phyloP scores from a whole-genome alignment of 23 tunicate genomes.

The Phallusia fumigata region DNA sequence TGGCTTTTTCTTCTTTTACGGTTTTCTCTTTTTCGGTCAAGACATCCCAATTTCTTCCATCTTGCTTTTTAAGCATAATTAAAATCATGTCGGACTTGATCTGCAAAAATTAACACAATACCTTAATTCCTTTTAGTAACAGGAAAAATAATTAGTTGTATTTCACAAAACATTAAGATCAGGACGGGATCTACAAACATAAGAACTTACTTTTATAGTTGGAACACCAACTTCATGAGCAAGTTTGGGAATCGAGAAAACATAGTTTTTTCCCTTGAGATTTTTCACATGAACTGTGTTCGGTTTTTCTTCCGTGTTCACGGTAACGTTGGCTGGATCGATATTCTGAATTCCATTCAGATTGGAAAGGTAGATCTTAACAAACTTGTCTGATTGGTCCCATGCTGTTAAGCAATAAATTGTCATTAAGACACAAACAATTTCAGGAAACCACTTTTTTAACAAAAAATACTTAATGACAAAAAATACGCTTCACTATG shows the following conservation, averaged over 20 bases:
- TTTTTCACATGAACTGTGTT: slow-evolving; percentile 39
- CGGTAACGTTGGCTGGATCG: slow-evolving; percentile 16
- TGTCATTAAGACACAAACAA: neutral
- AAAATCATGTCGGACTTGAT: slow-evolving; percentile 65
- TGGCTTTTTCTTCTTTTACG: slow-evolving; percentile 49
- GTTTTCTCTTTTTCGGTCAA: slow-evolving; percentile 77
- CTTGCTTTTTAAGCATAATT: slow-evolving; percentile 65
- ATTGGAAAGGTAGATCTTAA: slow-evolving; percentile 71
- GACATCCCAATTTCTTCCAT: slow-evolving; percentile 43
- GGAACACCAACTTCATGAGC: slow-evolving; percentile 21
- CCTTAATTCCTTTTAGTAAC: no score
- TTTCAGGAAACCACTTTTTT: no score
- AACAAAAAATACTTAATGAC: no score
- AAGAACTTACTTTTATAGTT: slow-evolving; percentile 37
- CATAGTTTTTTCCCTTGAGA: slow-evolving; percentile 68
- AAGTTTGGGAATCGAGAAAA: slow-evolving; percentile 60
- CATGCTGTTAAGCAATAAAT: slow-evolving; percentile 38
- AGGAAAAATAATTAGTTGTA: no score
- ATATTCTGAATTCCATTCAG: slow-evolving; percentile 48
- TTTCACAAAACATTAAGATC: no score
- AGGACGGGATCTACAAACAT: no score
- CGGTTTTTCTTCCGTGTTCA: slow-evolving; percentile 25
- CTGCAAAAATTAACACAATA: no score
- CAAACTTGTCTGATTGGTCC: slow-evolving; percentile 92
- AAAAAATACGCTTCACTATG: no score